Evolutionary conservation across 2,113 vertebrate genomes (phyloP).

Genomic region (Psilopogon haemacephalus): DNA sequence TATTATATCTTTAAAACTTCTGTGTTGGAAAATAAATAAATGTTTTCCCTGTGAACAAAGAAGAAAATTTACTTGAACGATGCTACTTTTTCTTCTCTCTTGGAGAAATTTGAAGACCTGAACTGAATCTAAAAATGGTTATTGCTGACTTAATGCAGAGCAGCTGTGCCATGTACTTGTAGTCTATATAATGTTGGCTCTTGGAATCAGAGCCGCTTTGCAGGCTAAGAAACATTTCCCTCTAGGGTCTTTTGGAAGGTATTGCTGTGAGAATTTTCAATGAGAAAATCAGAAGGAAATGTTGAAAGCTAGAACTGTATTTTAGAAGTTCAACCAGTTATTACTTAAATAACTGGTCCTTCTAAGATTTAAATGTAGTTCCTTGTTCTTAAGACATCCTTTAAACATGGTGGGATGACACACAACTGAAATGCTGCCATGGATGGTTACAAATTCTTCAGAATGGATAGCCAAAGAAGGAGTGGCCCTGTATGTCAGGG

Average conservation of each 20-base stretch:
- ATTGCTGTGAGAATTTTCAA: background rate
- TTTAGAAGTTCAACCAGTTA: background rate
- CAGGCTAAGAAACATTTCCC: constrained; percentile 13
- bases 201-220: background rate
- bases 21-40: background rate
- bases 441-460: too few species aligned
- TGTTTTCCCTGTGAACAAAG: background rate
- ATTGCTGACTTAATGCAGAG: background rate
- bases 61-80: background rate
- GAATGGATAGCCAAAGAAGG: too few species aligned
- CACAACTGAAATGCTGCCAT: background rate
- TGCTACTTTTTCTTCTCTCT: background rate
- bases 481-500: too few species aligned
- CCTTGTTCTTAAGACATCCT: background rate
- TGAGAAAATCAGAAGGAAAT: background rate
- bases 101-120: background rate
- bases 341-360: background rate
- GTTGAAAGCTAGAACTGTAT: background rate
- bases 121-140: background rate
- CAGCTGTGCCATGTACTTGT: background rate
- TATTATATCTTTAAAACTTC: background rate
- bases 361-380: background rate
- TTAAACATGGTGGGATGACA: background rate
- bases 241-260: background rate
- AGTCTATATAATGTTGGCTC: background rate